Evolutionary conservation across 2,797 vertebrate genomes (phyloP).

Genomic region (Neopelma chrysocephalum): DNA sequence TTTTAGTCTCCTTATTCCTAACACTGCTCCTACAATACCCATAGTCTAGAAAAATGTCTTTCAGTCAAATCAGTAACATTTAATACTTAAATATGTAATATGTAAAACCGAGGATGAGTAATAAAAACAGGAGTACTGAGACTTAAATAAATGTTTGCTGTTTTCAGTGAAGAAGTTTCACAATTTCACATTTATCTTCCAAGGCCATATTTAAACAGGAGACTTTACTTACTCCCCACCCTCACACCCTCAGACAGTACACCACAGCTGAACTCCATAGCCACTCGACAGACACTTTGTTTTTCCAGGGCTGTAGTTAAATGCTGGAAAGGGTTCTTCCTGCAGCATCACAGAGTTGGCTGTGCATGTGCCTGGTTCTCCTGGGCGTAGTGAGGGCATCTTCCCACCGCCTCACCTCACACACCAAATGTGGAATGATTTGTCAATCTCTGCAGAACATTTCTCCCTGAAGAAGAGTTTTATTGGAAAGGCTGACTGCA

Average conservation of each 20-base stretch:
- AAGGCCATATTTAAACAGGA: not conserved
- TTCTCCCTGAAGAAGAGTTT: not conserved
- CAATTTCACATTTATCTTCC: not conserved
- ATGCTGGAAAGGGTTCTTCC: not conserved
- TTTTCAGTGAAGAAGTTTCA: not conserved
- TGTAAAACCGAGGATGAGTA: not conserved
- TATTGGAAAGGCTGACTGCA: not conserved
- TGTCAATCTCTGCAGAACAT: not conserved
- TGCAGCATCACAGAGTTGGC: not conserved
- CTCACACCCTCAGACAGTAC: too few relatives aligned
- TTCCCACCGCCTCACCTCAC: not conserved
- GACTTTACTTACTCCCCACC: not conserved
- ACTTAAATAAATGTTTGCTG: not conserved
- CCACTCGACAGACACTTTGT: not conserved
- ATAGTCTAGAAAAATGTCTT: not conserved
- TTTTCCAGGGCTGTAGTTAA: not conserved
- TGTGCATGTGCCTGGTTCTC: not conserved
- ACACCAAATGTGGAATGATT: not conserved
- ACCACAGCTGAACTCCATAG: not conserved
- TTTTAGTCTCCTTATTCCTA: not conserved
- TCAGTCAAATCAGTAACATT: not conserved
- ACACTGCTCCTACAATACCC: not conserved
- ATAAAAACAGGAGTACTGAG: not conserved
- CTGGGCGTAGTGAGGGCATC: not conserved
- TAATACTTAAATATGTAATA: not conserved